Evolutionary conservation across 2,888 invertebrate genomes (phyloP), one percentile per base, ranked within the genome.

Genomic region (Archips xylosteana): DNA sequence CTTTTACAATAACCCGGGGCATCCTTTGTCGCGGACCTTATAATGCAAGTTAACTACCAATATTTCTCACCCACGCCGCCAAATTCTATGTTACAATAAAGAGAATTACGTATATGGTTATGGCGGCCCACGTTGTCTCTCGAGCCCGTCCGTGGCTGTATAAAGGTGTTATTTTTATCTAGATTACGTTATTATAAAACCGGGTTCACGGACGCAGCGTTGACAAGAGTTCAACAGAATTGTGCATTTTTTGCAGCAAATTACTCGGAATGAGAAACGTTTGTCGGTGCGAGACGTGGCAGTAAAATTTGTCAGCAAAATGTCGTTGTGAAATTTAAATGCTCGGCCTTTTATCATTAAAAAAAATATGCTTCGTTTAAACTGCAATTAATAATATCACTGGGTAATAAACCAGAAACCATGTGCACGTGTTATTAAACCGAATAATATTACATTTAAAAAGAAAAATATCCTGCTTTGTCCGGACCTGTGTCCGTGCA

Each of bases 231-330:
- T 91, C 84, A 86, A 86, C 80, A 82, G 88, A 90, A 88, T 84
- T 89, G 87, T 93, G 94, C 94, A 94, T 84, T 92, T 92, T 92
- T 92, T 92, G 91, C 92, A 91, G 81, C 82, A 81, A 83, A 85
- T 82, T 90, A 90, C 88, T 86, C 83, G 86, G 88, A 89, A 90
- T 85, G 83, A 81, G 78, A 80, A 79, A 80, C 83, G 77, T 86
- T 86, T 87, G 86, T 81, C 88, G 85, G 88, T 88, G 89, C 85
- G 85, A 88, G 89, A 88, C 87, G 86, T 87, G 87, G 82, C 89
- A 87, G 89, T 88, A 86, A 90, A 87, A 85, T 87, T 88, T 68
- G 88, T 88, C 87, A 86, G 82, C 83, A 78, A 83, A 78, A 85
- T 87, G 88, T 87, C 82, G 87, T 83, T 89, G 88, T 83, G 81